Evolutionary conservation across 2,888 invertebrate genomes (phyloP).

Genomic region (Catocala fraxini): DNA sequence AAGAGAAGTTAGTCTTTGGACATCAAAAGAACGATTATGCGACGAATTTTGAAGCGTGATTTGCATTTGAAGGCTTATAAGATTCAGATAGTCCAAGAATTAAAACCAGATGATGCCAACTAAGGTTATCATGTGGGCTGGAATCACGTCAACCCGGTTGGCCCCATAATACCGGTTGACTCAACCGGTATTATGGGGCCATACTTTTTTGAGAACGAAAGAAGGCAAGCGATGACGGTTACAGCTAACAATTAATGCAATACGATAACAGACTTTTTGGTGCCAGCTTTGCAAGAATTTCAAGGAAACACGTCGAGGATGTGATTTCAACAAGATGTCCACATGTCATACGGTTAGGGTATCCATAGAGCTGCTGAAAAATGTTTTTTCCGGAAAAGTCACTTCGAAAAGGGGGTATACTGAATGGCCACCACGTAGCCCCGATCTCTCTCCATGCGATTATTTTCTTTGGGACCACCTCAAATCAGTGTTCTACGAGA

Average conservation of each 20-base stretch:
- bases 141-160: too few species aligned
- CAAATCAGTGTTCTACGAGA: conserved; percentile 37
- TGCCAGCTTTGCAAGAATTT: conserved; percentile 23
- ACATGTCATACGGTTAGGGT: conserved; percentile 21
- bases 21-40: conserved; percentile 12
- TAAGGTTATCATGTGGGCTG: too few species aligned
- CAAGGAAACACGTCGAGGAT: conserved; percentile 25
- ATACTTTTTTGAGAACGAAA: too few species aligned
- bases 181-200: too few species aligned
- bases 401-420: conserved; percentile 23
- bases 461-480: conserved; percentile 30
- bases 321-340: conserved; percentile 24
- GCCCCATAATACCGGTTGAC: too few species aligned
- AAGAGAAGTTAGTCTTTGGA: conserved; percentile 23
- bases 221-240: too few species aligned
- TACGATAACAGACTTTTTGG: conserved; percentile 20
- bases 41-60: conserved; percentile 15
- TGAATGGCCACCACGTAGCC: conserved; percentile 22
- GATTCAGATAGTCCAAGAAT: conserved; percentile 21
- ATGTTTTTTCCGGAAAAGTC: conserved; percentile 11
- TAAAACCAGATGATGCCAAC: background rate
- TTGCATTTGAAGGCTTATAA: conserved; percentile 17
- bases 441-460: conserved; percentile 25
- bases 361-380: conserved; percentile 20
- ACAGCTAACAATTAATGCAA: too few species aligned